phyloP scores from a whole-genome alignment of 2,888 invertebrate genomes.

The Sesamia inferens region DNA sequence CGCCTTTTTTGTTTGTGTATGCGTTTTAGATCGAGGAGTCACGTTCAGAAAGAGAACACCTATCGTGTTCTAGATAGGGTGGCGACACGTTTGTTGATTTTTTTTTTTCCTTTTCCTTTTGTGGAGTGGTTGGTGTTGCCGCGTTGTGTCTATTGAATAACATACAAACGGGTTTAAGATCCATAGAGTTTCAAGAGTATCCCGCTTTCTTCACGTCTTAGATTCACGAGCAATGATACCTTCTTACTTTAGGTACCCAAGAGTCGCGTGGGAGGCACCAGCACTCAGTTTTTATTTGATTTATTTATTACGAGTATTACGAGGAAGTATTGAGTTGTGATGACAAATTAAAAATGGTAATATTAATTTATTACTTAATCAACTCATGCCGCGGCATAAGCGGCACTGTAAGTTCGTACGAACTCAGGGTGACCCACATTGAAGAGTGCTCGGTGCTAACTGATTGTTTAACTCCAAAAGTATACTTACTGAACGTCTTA shows the following conservation, averaged over 20 bases:
- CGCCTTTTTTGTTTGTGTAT: constrained; percentile 58
- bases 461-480: not conserved
- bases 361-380: too few relatives aligned
- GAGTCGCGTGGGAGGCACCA: not conserved
- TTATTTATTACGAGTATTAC: not conserved
- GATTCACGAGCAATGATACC: not conserved
- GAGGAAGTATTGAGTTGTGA: not conserved
- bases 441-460: not conserved
- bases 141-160: constrained; percentile 6
- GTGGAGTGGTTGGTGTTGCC: not conserved
- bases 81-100: constrained; percentile 27
- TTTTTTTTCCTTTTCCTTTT: constrained; percentile 22
- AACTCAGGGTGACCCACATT: not conserved
- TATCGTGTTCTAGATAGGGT: constrained; percentile 49
- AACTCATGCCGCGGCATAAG: too few relatives aligned
- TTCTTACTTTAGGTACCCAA: not conserved
- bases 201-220: too few relatives aligned
- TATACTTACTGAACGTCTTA: not conserved
- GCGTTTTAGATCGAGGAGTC: constrained; percentile 58
- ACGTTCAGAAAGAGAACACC: constrained; percentile 50
- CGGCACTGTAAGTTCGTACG: not conserved
- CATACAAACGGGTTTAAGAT: not conserved
- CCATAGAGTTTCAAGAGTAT: too few relatives aligned
- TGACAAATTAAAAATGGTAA: too few relatives aligned
- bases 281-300: not conserved